Evolutionary conservation across 2,797 vertebrate genomes (phyloP), one percentile per base, ranked within the genome.

Genomic region (Numenius phaeopus): DNA sequence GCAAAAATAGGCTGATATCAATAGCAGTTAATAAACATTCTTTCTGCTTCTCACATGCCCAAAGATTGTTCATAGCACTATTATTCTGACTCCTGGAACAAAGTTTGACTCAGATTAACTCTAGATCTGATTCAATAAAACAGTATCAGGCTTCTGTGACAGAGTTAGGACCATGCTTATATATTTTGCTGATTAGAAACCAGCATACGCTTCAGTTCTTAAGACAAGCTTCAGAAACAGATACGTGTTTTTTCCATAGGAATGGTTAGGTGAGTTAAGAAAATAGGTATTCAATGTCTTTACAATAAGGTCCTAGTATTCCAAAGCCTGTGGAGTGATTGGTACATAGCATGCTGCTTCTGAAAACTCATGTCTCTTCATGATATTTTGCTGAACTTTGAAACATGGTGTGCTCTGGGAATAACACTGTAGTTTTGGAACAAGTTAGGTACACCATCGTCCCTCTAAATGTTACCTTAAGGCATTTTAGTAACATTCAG

Each of bases 381-480:
- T n/a, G 42, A 11, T 52, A 40, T 32, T 50, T 79, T 75, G 21
- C 50, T 80, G 26, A 75, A 52, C 5, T 9, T 58, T 40, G 37
- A 40, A 87, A 71, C 10, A 6, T 29, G 21, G 24, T 27, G 3
- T 37, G 10, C 21, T 64, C 69, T 89, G 69, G 39, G n/a, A 70
- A 29, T 64, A 76, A 40, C 22, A 21, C 32, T 34, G 20, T n/a
- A 29, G 26, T 19, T 75, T 24, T 47, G n/a, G n/a, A 58, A 59
- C 29, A 54, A 40, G 22, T 8, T 30, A 7, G 14, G 22, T 46
- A 19, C 0, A 0, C 1, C 4, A 44, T 34, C 39, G 72, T 72
- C 65, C 58, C 24, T 44, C 32, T 42, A 71, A 54, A 32, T 10
- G 3, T 80, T 49, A n/a, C 11, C 58, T 47, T 55, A 55, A 70